Percentiles rank a stretch among this genome's conserved stretches.
Evolutionary conservation across 2,113 vertebrate species (phyloP).

Genomic region (Octodon degus): DNA sequence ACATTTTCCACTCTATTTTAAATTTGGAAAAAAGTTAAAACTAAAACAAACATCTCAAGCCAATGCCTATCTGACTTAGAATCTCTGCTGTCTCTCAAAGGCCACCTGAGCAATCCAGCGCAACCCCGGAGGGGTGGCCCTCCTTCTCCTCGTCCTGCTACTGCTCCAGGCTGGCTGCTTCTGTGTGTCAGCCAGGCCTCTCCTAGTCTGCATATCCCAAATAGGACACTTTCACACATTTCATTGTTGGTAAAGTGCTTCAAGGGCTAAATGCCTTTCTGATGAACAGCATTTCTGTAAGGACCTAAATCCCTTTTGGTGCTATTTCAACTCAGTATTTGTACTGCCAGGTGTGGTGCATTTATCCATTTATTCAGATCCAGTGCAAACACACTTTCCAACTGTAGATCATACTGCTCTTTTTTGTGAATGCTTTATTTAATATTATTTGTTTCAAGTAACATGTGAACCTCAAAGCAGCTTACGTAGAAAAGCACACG

Average conservation of each 20-base stretch:
- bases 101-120: background rate
- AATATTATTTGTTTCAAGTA: conserved; percentile 45
- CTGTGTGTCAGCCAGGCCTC: background rate
- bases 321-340: conserved; percentile 35
- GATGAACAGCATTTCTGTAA: background rate
- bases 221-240: background rate
- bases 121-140: background rate
- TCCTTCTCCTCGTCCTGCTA: background rate
- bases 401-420: conserved; percentile 3
- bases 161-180: background rate
- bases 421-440: conserved; percentile 35
- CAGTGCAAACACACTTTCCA: conserved; percentile 42
- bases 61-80: background rate
- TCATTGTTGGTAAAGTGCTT: conserved; percentile 10
- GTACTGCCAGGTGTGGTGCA: background rate
- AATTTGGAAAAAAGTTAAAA: conserved; percentile 50
- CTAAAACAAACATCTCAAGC: background rate
- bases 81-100: conserved; percentile 15
- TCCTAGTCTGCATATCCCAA: background rate
- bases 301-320: conserved; percentile 35
- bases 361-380: conserved; percentile 26
- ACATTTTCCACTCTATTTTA: conserved; percentile 21
- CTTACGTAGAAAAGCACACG: background rate
- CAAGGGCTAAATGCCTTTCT: background rate
- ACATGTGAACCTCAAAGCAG: background rate